Percentiles rank a stretch among this genome's conserved stretches.
Conservation (phyloP, 2,797 vertebrate species). For the Aulostomus chinensis region DNA sequence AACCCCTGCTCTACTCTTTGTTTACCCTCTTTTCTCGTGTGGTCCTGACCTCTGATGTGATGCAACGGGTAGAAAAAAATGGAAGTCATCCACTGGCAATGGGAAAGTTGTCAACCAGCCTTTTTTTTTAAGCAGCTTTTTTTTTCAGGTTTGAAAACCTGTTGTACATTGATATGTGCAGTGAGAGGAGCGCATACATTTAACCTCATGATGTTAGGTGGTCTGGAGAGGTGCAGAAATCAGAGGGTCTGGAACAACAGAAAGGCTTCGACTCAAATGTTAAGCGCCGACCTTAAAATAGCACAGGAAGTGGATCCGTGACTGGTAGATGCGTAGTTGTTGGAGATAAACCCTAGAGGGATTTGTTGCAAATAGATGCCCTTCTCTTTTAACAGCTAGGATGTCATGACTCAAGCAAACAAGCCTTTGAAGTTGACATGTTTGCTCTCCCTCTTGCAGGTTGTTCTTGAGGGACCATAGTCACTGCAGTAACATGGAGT, state of each 20-base stretch:
- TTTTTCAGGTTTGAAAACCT: too few relatives aligned
- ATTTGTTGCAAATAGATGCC: slow-evolving; percentile 15
- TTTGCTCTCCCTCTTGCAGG: slow-evolving; percentile 46
- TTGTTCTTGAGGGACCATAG: slow-evolving; percentile 60
- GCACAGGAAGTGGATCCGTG: not conserved
- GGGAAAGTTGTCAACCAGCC: too few relatives aligned
- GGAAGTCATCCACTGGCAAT: too few relatives aligned
- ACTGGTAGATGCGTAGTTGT: slow-evolving; percentile 11
- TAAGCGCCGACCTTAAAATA: not conserved
- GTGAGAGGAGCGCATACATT: too few relatives aligned
- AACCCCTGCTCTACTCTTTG: too few relatives aligned
- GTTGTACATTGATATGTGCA: too few relatives aligned
- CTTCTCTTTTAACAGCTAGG: slow-evolving; percentile 1
- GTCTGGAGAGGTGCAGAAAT: not conserved
- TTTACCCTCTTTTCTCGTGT: too few relatives aligned
- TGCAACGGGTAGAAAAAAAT: too few relatives aligned
- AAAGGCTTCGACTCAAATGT: not conserved
- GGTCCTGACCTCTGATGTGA: too few relatives aligned
- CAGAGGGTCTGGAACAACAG: not conserved
- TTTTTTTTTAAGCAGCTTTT: too few relatives aligned
- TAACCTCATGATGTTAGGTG: too few relatives aligned
- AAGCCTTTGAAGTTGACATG: slow-evolving; percentile 9
- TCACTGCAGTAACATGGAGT: slow-evolving; percentile 43
- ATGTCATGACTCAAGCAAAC: slow-evolving; percentile 29
- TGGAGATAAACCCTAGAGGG: slow-evolving; percentile 20